Conservation (phyloP, 2,113 vertebrate genomes). For the Beaufortia kweichowensis region DNA sequence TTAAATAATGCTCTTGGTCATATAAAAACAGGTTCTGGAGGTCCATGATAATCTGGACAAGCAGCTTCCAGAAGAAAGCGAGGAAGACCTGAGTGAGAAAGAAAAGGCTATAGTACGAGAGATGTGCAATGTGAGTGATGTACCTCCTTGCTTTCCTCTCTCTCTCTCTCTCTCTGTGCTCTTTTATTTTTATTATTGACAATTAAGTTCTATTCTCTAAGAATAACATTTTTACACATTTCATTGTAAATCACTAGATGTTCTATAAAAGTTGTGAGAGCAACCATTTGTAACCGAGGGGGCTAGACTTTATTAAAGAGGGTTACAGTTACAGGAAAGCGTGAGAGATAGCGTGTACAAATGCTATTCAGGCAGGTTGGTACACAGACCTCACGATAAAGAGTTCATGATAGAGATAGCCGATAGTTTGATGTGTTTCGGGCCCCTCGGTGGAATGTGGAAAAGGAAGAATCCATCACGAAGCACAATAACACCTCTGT, state of each 20-base stretch:
- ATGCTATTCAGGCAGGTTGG: background rate
- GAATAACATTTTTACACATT: too few species aligned
- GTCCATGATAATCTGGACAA: conserved; percentile 90
- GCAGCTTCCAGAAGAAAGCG: conserved; percentile 75
- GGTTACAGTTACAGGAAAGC: too few species aligned
- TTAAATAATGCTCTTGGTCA: background rate
- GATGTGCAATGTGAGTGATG: conserved; percentile 89
- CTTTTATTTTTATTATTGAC: background rate
- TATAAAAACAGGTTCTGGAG: conserved; percentile 79
- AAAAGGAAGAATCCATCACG: conserved; percentile 59
- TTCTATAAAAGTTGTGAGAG: too few species aligned
- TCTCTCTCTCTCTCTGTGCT: background rate
- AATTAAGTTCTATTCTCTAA: too few species aligned
- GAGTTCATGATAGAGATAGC: conserved; percentile 4
- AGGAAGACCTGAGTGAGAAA: conserved; percentile 87
- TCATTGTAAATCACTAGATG: too few species aligned
- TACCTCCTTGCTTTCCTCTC: too few species aligned
- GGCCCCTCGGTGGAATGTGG: conserved; percentile 63
- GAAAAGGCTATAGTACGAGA: conserved; percentile 68
- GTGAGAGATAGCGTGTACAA: too few species aligned
- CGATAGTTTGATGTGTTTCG: conserved; percentile 45
- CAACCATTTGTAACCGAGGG: too few species aligned
- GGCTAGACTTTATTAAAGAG: too few species aligned
- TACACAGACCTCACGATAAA: conserved; percentile 1
- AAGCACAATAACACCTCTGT: conserved; percentile 68